Evolutionary conservation across 2,113 vertebrate genomes (phyloP).

Genomic region (Dicrurus megarhynchus): DNA sequence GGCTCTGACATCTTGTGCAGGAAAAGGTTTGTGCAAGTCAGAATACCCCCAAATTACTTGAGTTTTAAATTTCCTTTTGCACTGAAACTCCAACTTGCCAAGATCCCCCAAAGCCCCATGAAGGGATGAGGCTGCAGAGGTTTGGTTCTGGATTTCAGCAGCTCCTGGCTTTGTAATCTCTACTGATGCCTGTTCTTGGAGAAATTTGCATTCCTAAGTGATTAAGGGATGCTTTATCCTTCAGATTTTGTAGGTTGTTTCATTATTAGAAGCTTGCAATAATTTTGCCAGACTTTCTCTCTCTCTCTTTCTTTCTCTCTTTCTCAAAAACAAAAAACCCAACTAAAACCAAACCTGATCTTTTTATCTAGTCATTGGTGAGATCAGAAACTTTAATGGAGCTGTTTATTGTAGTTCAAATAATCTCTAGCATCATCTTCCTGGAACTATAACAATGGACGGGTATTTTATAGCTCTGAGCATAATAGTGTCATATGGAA

Average conservation of each 20-base stretch:
- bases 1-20: not conserved
- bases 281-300: constrained; percentile 1
- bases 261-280: not conserved
- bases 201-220: not conserved
- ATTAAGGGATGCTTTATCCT: constrained; percentile 42
- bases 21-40: not conserved
- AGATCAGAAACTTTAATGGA: constrained; percentile 26
- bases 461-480: constrained; percentile 47
- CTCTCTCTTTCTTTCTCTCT: not conserved
- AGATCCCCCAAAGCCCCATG: not conserved
- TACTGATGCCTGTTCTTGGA: not conserved
- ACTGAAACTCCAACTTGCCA: not conserved
- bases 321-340: not conserved
- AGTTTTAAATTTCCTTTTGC: not conserved
- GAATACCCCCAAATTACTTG: not conserved
- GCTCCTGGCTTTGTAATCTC: not conserved
- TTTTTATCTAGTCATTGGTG: constrained; percentile 13
- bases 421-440: constrained; percentile 36
- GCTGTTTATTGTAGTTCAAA: constrained; percentile 43
- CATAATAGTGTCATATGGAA: constrained; percentile 22
- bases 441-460: constrained; percentile 27
- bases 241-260: constrained; percentile 8
- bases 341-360: not conserved
- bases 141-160: not conserved
- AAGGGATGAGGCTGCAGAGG: not conserved